phyloP scores from a whole-genome alignment of 2,797 vertebrate genomes.

The Florisuga fusca region DNA sequence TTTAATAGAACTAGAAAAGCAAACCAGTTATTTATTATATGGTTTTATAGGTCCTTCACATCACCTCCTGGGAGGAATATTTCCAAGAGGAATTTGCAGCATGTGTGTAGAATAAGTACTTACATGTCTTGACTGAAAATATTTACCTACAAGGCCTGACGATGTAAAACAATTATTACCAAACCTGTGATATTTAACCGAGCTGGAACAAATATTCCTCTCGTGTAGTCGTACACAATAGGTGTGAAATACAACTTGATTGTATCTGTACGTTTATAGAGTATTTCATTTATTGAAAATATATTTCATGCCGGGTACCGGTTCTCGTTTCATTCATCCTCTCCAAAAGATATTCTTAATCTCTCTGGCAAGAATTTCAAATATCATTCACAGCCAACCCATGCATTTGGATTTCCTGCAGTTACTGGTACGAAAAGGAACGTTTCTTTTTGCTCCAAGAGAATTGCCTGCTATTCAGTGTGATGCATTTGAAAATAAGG shows the following conservation, averaged over 20 bases:
- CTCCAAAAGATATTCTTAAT: neutral
- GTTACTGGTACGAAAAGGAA: neutral
- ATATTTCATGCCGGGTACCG: neutral
- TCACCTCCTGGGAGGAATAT: neutral
- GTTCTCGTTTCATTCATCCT: conserved; percentile 37
- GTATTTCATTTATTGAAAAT: conserved; percentile 4
- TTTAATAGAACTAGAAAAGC: conserved; percentile 2
- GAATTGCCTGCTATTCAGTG: neutral
- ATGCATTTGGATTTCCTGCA: conserved; percentile 6
- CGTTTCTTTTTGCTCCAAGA: conserved; percentile 1
- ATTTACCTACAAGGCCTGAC: neutral
- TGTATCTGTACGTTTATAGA: neutral
- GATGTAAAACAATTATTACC: neutral
- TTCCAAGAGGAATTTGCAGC: neutral
- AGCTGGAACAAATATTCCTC: neutral
- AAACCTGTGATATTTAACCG: neutral
- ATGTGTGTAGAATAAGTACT: neutral
- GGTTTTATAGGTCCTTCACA: neutral
- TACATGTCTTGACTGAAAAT: neutral
- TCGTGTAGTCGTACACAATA: neutral
- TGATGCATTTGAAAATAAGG: neutral
- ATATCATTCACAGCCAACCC: neutral
- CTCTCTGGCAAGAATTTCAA: conserved; percentile 19
- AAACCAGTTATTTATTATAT: neutral
- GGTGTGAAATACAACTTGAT: conserved; percentile 15